phyloP scores from a whole-genome alignment of 2,888 invertebrate genomes.

The Eulithis testata region DNA sequence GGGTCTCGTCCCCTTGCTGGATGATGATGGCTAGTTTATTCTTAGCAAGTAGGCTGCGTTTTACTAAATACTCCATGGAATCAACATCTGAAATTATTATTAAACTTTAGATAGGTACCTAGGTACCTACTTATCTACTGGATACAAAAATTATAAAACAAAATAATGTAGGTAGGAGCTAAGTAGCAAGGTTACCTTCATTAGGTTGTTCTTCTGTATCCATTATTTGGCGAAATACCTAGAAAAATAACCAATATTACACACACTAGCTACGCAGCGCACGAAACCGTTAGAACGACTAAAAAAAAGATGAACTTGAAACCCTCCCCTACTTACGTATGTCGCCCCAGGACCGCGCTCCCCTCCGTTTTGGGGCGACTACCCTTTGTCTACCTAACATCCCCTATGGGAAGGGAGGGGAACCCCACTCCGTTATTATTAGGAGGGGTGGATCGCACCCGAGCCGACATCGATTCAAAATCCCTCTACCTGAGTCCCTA shows the following conservation, averaged over 20 bases:
- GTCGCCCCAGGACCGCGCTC: slow-evolving; percentile 75
- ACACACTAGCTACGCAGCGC: slow-evolving; percentile 28
- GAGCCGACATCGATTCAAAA: slow-evolving; percentile 71
- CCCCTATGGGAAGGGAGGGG: slow-evolving; percentile 78
- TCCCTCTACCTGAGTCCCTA: slow-evolving; percentile 62
- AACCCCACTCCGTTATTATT: slow-evolving; percentile 74
- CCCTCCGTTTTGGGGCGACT: slow-evolving; percentile 79
- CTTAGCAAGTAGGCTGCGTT: slow-evolving; percentile 83
- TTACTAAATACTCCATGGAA: slow-evolving; percentile 59
- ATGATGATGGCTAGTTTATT: slow-evolving; percentile 90
- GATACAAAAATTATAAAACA: too few relatives aligned
- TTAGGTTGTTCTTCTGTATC: slow-evolving; percentile 34
- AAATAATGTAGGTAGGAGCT: too few relatives aligned
- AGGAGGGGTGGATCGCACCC: slow-evolving; percentile 73
- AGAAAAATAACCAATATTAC: slow-evolving; percentile 20
- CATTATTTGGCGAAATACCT: slow-evolving; percentile 37
- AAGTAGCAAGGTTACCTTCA: slow-evolving; percentile 26
- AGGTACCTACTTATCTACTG: too few relatives aligned
- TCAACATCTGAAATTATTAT: slow-evolving; percentile 31
- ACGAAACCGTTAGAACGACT: slow-evolving; percentile 54
- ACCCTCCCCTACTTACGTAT: slow-evolving; percentile 69
- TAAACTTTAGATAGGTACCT: neutral
- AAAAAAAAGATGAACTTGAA: slow-evolving; percentile 70
- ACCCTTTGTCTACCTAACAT: slow-evolving; percentile 81
- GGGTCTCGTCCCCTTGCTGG: slow-evolving; percentile 86